Conservation (phyloP, 2,888 invertebrate genomes). For the Deilephila porcellus region DNA sequence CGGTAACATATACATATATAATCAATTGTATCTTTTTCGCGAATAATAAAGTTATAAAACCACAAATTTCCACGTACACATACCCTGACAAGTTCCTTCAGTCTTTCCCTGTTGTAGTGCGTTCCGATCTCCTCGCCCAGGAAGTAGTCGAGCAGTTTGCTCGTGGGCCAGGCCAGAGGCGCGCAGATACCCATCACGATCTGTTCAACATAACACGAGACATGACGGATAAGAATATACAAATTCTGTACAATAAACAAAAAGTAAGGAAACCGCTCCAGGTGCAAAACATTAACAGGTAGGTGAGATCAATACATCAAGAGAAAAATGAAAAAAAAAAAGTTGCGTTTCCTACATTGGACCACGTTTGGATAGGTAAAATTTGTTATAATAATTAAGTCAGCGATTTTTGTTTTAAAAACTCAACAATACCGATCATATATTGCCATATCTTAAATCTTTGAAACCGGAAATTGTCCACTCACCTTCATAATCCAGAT, state of each 20-base stretch:
- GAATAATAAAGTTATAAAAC: not conserved
- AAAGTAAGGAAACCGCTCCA: no score
- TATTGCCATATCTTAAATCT: no score
- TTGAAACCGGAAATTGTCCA: not conserved
- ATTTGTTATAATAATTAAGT: no score
- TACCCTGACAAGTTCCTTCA: slow-evolving; percentile 98
- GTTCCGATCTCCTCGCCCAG: slow-evolving; percentile 99
- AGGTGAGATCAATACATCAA: no score
- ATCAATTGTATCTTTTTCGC: no score
- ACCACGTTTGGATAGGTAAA: no score
- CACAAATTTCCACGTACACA: slow-evolving; percentile 51
- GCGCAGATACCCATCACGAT: slow-evolving; percentile 97
- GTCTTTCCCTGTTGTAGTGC: slow-evolving; percentile 97
- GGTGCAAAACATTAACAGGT: no score
- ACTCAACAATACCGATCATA: no score
- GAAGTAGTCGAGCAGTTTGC: slow-evolving; percentile 93
- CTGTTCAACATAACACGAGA: slow-evolving; percentile 45
- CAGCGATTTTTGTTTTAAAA: no score
- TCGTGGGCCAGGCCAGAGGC: slow-evolving; percentile 97
- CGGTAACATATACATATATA: no score
- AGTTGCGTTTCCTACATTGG: no score
- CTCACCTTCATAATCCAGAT: slow-evolving; percentile 93
- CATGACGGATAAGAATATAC: not conserved
- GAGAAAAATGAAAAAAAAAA: no score
- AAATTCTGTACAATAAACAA: not conserved